phyloP scores from a whole-genome alignment of 2,797 vertebrate species.

The Lagodon rhomboides region DNA sequence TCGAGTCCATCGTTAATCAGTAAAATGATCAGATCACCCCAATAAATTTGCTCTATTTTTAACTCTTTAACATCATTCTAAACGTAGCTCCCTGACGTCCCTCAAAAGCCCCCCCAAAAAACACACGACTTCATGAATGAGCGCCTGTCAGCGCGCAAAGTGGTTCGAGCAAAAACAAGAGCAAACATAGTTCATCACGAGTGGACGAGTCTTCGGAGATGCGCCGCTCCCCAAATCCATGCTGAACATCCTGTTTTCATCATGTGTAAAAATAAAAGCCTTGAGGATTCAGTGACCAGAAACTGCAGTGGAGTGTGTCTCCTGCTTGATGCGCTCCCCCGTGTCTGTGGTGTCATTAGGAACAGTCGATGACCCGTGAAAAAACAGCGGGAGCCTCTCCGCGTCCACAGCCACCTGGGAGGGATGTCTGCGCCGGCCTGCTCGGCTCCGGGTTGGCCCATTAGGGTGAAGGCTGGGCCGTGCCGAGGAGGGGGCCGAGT shows the following conservation, averaged over 20 bases:
- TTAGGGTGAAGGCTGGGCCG: constrained; percentile 59
- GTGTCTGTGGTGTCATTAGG: constrained; percentile 79
- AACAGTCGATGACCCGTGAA: constrained; percentile 80
- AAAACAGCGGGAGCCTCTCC: constrained; percentile 77
- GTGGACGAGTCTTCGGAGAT: constrained; percentile 39
- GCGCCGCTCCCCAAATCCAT: constrained; percentile 48
- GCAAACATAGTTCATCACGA: constrained; percentile 48
- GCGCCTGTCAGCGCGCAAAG: constrained; percentile 25
- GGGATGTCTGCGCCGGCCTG: constrained; percentile 49
- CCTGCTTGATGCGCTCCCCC: constrained; percentile 71
- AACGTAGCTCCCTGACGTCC: not conserved
- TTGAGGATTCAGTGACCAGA: constrained; percentile 82
- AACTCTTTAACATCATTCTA: not conserved
- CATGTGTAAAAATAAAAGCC: constrained; percentile 80
- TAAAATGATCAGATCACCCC: not conserved
- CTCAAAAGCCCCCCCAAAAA: constrained; percentile 20
- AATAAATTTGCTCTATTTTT: constrained; percentile 2
- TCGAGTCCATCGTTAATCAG: not conserved
- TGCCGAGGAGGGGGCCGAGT: constrained; percentile 16
- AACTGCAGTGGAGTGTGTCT: constrained; percentile 78
- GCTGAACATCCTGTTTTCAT: constrained; percentile 76
- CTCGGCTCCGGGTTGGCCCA: constrained; percentile 54
- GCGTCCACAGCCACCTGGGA: constrained; percentile 74
- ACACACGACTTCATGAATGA: constrained; percentile 25
- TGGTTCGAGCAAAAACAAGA: constrained; percentile 33